Conservation (phyloP, 2,888 invertebrate genomes). For the Habrosyne pyritoides region DNA sequence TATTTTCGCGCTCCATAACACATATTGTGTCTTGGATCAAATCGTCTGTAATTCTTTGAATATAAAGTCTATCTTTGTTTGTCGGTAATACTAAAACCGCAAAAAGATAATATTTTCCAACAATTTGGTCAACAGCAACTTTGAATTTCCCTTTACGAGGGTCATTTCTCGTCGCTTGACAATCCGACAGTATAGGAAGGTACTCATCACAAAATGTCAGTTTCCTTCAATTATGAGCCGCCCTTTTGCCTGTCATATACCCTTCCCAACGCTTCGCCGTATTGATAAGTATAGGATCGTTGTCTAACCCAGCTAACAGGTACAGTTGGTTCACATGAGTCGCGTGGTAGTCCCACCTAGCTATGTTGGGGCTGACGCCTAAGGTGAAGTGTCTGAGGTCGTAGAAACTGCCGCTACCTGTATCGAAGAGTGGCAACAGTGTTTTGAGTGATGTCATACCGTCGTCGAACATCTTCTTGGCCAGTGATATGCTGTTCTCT, state of each 20-base stretch:
- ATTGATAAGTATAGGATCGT: constrained; percentile 90
- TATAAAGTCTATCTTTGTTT: too few relatives aligned
- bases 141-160: too few relatives aligned
- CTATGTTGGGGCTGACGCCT: constrained; percentile 95
- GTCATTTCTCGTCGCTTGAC: not conserved
- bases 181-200: constrained; percentile 12
- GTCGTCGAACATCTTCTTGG: constrained; percentile 90
- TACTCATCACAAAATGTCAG: constrained; percentile 18
- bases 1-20: constrained; percentile 12
- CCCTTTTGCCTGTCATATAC: constrained; percentile 97
- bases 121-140: too few relatives aligned
- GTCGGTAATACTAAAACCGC: too few relatives aligned
- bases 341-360: constrained; percentile 99
- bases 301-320: constrained; percentile 92
- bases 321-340: constrained; percentile 98
- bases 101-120: too few relatives aligned
- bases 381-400: constrained; percentile 97
- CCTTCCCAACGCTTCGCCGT: constrained; percentile 97
- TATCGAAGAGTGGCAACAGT: constrained; percentile 95
- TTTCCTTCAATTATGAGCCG: constrained; percentile 93
- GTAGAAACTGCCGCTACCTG: constrained; percentile 97
- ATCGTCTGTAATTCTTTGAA: too few relatives aligned
- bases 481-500: constrained; percentile 87
- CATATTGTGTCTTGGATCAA: too few relatives aligned
- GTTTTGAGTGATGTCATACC: constrained; percentile 94